Conservation (phyloP, 2,888 invertebrate genomes). For the Plebejus anna region DNA sequence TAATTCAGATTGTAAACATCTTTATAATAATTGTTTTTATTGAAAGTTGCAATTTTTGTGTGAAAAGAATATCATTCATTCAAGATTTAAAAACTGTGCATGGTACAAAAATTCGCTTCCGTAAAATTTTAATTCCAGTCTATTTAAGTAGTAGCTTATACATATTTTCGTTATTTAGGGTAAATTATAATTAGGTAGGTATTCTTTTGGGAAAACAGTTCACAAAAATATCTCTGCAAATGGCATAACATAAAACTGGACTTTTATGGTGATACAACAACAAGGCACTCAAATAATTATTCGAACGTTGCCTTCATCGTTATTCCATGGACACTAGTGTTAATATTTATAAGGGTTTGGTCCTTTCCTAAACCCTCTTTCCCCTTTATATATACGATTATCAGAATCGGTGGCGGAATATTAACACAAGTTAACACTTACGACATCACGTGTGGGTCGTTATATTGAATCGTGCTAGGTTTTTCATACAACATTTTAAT, state of each 20-base stretch:
- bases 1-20: too few relatives aligned
- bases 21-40: too few relatives aligned
- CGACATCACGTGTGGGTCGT: not conserved
- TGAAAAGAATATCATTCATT: too few relatives aligned
- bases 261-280: not conserved
- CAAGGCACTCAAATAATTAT: not conserved
- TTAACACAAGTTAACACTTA: not conserved
- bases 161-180: too few relatives aligned
- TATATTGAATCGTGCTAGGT: constrained; percentile 1
- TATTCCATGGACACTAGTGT: not conserved
- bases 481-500: not conserved
- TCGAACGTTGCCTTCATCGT: not conserved
- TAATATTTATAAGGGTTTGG: constrained; percentile 5
- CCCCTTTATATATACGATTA: not conserved
- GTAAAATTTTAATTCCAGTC: too few relatives aligned
- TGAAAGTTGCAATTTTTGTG: too few relatives aligned
- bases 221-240: not conserved
- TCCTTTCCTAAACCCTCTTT: not conserved
- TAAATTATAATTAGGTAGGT: too few relatives aligned
- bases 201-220: too few relatives aligned
- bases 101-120: too few relatives aligned
- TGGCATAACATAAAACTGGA: not conserved
- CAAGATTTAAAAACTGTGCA: too few relatives aligned
- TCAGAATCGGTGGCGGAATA: not conserved
- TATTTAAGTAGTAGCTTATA: too few relatives aligned